Evolutionary conservation across 2,797 vertebrate genomes (phyloP), one percentile per base, ranked within the genome.

Genomic region (Dendrocincla fuliginosa): DNA sequence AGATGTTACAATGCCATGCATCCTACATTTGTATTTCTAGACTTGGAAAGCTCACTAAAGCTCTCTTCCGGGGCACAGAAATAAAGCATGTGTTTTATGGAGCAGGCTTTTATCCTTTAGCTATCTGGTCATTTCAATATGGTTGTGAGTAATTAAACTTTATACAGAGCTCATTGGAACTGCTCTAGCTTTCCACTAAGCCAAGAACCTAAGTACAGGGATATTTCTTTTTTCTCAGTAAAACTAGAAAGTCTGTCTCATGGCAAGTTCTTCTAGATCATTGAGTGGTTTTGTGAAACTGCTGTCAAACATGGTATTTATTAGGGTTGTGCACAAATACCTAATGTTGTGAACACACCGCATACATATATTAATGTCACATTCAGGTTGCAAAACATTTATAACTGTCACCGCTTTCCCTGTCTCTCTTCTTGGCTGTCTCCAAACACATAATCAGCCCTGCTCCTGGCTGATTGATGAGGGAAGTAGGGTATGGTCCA

Each of bases 321-420:
- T 77, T 93, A 52, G 73, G 44, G 50, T 73, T 71, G 53, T 71
- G 65, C 79, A 84, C 73, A 94, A 94, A 75, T 80, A 89, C 53
- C 79, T 73, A 16, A 44, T 7, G 3, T 28, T 41, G 56, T 91
- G 94, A 96, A 77, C 56, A 83, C 53, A 16, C 44, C 35, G 37
- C 67, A 87, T 46, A 88, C 81, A 84, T 90, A 93, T 56, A 80
- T 89, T 95, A 89, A 83, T 50, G 84, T 89, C 92, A 82, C 64
- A 46, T 93, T 89, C 60, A 50, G 78, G 49, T 70, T 75, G 70
- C 70, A 78, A 88, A 95, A 59, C 78, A 87, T 96, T 94, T 95
- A 44, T 90, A 94, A 87, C 84, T 90, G 77, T 85, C 90, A 90
- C 22, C 0, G 5, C 47, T 90, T 87, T 82, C 55, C 52, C 49